Evolutionary conservation across 2,113 vertebrate species (phyloP).

Genomic region (Plotosus lineatus): DNA sequence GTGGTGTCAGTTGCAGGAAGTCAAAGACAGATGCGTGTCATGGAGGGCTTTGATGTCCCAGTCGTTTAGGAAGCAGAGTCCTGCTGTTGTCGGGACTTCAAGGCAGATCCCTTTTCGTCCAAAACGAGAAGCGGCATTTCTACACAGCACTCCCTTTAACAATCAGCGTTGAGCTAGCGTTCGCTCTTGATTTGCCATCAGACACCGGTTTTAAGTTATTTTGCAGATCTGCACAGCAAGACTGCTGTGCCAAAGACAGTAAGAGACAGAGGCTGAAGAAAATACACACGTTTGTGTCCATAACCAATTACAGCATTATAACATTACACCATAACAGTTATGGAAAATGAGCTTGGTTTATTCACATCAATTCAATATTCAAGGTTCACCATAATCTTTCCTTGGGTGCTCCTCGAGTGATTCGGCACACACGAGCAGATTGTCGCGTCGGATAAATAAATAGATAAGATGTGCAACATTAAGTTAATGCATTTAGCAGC

Average conservation of each 20-base stretch:
- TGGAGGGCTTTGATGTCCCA: conserved; percentile 69
- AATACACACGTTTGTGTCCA: conserved; percentile 35
- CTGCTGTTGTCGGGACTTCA: conserved; percentile 70
- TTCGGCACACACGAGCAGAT: conserved; percentile 42
- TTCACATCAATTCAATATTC: conserved; percentile 48
- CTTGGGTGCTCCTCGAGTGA: conserved; percentile 37
- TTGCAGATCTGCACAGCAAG: conserved; percentile 30
- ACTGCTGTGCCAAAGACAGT: conserved; percentile 5
- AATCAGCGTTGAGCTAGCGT: conserved; percentile 60
- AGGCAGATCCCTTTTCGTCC: conserved; percentile 58
- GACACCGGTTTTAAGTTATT: conserved; percentile 54
- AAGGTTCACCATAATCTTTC: conserved; percentile 47
- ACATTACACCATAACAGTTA: conserved; percentile 37
- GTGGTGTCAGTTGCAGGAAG: conserved; percentile 53
- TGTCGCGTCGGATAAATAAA: conserved; percentile 46
- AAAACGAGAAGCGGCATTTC: conserved; percentile 71
- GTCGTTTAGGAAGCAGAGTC: conserved; percentile 66
- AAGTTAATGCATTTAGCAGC: conserved; percentile 45
- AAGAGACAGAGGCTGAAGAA: conserved; percentile 6
- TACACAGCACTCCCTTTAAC: conserved; percentile 66
- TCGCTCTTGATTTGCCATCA: conserved; percentile 63
- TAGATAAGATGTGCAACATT: conserved; percentile 56
- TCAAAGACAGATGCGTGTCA: conserved; percentile 55
- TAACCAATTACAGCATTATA: conserved; percentile 53
- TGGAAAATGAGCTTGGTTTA: conserved; percentile 45